Evolutionary conservation across 1,140 invertebrate genomes (phyloP).

Genomic region (Ceratina australensis): DNA sequence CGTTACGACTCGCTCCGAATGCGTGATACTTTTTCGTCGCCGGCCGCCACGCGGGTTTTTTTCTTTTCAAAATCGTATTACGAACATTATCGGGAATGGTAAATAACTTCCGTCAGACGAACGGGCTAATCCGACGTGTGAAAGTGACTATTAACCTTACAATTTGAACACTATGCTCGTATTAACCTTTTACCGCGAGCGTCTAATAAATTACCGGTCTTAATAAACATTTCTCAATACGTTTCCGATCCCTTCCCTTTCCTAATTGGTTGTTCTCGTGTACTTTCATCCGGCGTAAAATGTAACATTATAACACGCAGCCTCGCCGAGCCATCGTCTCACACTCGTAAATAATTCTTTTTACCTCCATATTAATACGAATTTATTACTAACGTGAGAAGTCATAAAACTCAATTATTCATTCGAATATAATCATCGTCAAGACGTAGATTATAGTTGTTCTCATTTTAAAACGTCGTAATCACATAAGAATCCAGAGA

Average conservation of each 20-base stretch:
- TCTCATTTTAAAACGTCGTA: too few relatives aligned
- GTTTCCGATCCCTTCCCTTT: background rate
- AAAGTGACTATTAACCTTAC: slow-evolving; percentile 19
- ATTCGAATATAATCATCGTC: too few relatives aligned
- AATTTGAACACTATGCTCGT: background rate
- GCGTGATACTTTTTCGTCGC: background rate
- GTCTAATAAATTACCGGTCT: background rate
- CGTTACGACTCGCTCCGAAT: background rate
- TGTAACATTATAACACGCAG: too few relatives aligned
- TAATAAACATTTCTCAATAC: background rate
- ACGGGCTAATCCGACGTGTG: background rate
- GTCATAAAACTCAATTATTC: too few relatives aligned
- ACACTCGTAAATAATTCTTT: too few relatives aligned
- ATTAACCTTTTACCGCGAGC: background rate
- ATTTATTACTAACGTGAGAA: too few relatives aligned
- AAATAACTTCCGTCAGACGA: slow-evolving; percentile 10
- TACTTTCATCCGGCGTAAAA: slow-evolving; percentile 7
- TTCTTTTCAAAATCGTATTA: background rate
- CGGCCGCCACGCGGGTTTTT: too few relatives aligned
- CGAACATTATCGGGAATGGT: background rate
- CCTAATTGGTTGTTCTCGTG: background rate
- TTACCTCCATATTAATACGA: too few relatives aligned
- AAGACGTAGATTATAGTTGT: too few relatives aligned
- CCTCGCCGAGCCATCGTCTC: too few relatives aligned
- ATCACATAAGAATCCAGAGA: too few relatives aligned